phyloP scores from a whole-genome alignment of 2,113 vertebrate genomes.

The Lasiurus cinereus region DNA sequence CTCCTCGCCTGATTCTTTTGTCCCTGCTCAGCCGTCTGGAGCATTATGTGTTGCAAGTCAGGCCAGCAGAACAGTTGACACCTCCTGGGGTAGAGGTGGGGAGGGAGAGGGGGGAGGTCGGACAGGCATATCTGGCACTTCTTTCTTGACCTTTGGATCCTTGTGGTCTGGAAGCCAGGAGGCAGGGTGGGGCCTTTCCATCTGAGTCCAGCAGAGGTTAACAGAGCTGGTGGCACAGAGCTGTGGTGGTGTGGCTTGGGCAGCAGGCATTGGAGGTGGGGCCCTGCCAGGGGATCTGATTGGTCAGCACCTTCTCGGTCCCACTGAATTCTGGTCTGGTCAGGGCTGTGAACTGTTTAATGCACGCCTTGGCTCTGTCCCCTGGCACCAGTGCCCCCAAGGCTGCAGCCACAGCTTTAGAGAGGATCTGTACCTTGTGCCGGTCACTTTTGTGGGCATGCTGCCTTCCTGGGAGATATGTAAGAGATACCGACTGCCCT shows the following conservation, averaged over 20 bases:
- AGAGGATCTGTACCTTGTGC: not conserved
- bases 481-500: not conserved
- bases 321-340: slow-evolving; percentile 25
- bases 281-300: not conserved
- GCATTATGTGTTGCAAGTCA: not conserved
- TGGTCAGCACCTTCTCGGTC: slow-evolving; percentile 47
- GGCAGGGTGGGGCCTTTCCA: not conserved
- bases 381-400: not conserved
- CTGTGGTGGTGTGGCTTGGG: not conserved
- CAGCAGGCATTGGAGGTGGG: not conserved
- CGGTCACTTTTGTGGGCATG: not conserved
- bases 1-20: not conserved
- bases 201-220: slow-evolving; percentile 17
- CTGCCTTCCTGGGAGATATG: not conserved
- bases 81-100: not conserved
- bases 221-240: not conserved
- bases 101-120: no score
- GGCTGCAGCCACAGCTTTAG: not conserved
- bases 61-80: not conserved
- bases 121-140: not conserved
- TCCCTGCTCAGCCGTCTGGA: not conserved
- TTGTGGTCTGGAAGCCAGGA: not conserved
- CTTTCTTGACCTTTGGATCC: slow-evolving; percentile 49
- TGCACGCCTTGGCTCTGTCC: slow-evolving; percentile 47
- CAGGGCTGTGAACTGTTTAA: slow-evolving; percentile 16